These are phyloP conservation scores for Prochilodus magdalenae DNA, from an alignment of 2,113 vertebrate species.

Conservation along the genomic window DNA sequence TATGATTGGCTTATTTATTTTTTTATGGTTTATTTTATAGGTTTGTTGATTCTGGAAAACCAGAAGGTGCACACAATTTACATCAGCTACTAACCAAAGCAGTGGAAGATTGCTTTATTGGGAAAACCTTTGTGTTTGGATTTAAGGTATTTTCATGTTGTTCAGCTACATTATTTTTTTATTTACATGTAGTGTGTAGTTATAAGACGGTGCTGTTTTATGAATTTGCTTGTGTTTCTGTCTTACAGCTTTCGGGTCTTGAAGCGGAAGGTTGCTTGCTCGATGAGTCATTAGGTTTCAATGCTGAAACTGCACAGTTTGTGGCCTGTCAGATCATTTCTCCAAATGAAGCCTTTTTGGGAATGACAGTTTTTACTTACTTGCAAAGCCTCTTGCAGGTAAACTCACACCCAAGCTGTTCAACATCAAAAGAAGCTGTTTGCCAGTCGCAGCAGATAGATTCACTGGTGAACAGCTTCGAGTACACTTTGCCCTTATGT, in stretches of 20 bases:
- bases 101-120: constrained; percentile 82
- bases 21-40: constrained; percentile 21
- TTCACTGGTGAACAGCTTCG: constrained; percentile 62
- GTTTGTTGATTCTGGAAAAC: constrained; percentile 49
- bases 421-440: constrained; percentile 42
- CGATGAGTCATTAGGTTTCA: constrained; percentile 49
- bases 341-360: constrained; percentile 66
- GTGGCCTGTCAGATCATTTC: constrained; percentile 79
- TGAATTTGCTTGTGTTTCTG: constrained; percentile 35
- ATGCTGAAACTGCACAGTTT: constrained; percentile 64
- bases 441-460: constrained; percentile 37
- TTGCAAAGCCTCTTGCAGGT: constrained; percentile 68
- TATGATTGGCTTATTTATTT: neutral
- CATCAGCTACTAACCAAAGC: constrained; percentile 73
- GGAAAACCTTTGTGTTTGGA: constrained; percentile 83
- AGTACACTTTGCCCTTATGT: constrained; percentile 52
- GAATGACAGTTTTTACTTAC: constrained; percentile 78
- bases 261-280: constrained; percentile 50
- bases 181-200: neutral
- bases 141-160: constrained; percentile 76
- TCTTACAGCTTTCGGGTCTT: constrained; percentile 67
- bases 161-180: neutral
- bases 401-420: constrained; percentile 30
- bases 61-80: constrained; percentile 59
- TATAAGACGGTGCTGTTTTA: neutral